phyloP scores from a whole-genome alignment of 2,888 invertebrate species.

The Synanthedon tipuliformis region DNA sequence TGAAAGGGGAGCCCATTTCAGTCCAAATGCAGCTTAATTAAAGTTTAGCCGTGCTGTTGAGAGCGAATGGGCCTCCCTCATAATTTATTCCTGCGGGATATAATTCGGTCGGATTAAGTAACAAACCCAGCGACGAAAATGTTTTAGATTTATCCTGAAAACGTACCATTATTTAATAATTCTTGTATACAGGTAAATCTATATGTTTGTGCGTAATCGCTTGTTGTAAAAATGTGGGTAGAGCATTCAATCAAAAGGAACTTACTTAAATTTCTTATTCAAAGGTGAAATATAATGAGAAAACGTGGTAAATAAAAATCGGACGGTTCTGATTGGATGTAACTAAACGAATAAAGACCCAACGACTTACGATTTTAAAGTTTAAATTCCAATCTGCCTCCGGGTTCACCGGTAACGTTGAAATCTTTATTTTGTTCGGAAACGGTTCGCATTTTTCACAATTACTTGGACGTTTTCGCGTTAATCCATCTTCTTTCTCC shows the following conservation, averaged over 20 bases:
- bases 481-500: constrained; percentile 64
- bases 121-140: constrained; percentile 42
- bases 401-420: constrained; percentile 16
- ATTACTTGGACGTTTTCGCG: constrained; percentile 61
- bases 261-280: too few relatives aligned
- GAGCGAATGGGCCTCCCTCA: constrained; percentile 50
- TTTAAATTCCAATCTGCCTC: constrained; percentile 19
- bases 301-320: too few relatives aligned
- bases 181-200: not conserved
- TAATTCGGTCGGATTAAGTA: constrained; percentile 54
- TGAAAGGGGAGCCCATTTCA: constrained; percentile 50
- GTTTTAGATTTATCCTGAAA: constrained; percentile 29
- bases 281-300: too few relatives aligned
- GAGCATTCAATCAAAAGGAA: too few relatives aligned
- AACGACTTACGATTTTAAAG: constrained; percentile 10
- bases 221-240: too few relatives aligned
- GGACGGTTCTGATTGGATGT: too few relatives aligned
- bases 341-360: not conserved
- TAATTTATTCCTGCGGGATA: constrained; percentile 60
- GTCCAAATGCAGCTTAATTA: constrained; percentile 60
- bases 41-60: constrained; percentile 51
- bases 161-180: not conserved
- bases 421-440: constrained; percentile 40
- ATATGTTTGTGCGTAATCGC: not conserved
- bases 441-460: constrained; percentile 63